Percentiles rank a stretch among this genome's conserved stretches.
These are phyloP conservation scores for Periophthalmus magnuspinnatus DNA, from an alignment of 2,797 vertebrate genomes.

Conservation along the genomic window DNA sequence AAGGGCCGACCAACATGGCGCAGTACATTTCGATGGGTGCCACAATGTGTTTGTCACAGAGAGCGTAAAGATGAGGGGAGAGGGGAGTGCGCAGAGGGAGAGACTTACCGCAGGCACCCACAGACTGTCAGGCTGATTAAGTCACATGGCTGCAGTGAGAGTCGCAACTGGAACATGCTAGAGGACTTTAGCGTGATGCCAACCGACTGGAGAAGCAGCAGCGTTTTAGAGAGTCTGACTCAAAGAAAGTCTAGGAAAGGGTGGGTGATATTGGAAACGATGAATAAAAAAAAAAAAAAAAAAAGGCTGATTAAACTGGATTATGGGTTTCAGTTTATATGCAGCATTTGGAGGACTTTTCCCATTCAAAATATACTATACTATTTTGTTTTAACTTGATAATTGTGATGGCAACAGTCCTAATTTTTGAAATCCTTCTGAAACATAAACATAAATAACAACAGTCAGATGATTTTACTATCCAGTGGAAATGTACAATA, in stretches of 20 bases:
- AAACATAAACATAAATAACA: too few species aligned
- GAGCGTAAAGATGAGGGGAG: constrained; percentile 82
- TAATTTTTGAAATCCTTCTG: too few species aligned
- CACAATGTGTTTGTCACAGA: constrained; percentile 87
- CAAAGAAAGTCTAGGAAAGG: not conserved
- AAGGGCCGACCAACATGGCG: constrained; percentile 59
- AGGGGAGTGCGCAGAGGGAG: constrained; percentile 75
- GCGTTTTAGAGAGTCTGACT: constrained; percentile 42
- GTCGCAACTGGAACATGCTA: constrained; percentile 71
- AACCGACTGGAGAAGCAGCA: constrained; percentile 64
- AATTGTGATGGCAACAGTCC: too few species aligned
- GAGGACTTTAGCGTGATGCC: constrained; percentile 51
- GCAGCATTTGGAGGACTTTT: too few species aligned
- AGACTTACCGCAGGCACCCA: constrained; percentile 84
- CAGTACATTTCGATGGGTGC: constrained; percentile 78
- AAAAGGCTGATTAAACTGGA: not conserved
- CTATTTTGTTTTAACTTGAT: too few species aligned
- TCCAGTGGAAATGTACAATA: too few species aligned
- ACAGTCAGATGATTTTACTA: too few species aligned
- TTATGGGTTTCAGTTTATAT: too few species aligned
- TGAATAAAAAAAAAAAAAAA: too few species aligned
- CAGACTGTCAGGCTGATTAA: constrained; percentile 91
- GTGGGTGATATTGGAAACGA: not conserved
- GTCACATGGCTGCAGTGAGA: constrained; percentile 79
- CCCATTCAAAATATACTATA: too few species aligned